Conservation (phyloP, 2,797 vertebrate species). For the Pipistrellus pygmaeus region DNA sequence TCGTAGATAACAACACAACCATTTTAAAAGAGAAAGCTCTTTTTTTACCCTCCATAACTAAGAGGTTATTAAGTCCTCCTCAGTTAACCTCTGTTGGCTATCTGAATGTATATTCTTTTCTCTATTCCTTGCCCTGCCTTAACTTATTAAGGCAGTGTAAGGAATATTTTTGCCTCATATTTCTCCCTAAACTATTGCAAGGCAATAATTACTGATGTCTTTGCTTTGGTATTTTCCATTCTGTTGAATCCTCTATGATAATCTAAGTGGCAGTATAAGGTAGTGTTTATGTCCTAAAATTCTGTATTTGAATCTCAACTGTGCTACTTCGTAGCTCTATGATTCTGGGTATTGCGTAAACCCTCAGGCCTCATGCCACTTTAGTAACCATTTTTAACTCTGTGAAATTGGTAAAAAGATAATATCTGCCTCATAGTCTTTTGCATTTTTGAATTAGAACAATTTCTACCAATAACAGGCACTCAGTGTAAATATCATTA, state of each 20-base stretch:
- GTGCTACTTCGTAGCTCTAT: not conserved
- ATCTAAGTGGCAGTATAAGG: not conserved
- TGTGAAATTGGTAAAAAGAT: not conserved
- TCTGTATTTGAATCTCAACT: conserved; percentile 17
- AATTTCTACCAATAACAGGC: not conserved
- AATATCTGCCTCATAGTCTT: not conserved
- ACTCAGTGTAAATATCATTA: not conserved
- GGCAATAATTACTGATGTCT: not conserved
- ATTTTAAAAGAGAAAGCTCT: not conserved
- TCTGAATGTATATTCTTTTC: not conserved
- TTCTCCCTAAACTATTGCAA: not conserved
- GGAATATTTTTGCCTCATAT: not conserved
- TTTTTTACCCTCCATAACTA: not conserved
- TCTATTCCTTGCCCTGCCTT: not conserved
- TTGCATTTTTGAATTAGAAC: not conserved
- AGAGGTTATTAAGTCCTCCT: not conserved
- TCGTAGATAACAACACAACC: not conserved
- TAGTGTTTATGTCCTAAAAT: not conserved
- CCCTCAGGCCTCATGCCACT: not conserved
- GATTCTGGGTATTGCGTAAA: not conserved
- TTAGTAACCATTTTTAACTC: not conserved
- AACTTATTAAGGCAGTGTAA: not conserved
- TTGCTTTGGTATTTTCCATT: not conserved
- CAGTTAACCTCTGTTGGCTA: not conserved
- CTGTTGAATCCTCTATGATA: not conserved